Evolutionary conservation across 92 coral and sea anemone genomes (phyloP).

Genomic region (Diadumene lineata): DNA sequence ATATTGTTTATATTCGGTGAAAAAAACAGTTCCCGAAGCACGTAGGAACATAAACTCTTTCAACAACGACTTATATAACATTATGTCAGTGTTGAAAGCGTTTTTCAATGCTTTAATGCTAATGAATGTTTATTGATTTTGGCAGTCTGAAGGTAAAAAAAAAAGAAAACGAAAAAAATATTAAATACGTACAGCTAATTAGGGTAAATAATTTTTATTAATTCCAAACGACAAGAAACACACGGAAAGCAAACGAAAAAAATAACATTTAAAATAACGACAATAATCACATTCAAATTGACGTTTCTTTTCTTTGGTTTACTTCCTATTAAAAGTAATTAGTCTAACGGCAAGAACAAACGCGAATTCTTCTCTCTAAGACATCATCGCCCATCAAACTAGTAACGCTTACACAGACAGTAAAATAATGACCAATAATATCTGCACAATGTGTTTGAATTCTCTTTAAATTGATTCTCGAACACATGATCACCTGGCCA

Average conservation of each 20-base stretch:
- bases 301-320: no score
- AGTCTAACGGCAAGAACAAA: no score
- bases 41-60: background rate
- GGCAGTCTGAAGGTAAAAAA: no score
- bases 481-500: slow-evolving; percentile 5
- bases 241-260: background rate
- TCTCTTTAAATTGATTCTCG: slow-evolving; percentile 1
- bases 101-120: background rate
- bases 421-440: background rate
- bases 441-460: background rate
- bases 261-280: background rate
- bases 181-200: no score
- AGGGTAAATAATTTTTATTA: no score
- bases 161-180: no score
- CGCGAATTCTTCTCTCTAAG: slow-evolving; percentile 11
- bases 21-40: background rate
- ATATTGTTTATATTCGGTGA: background rate
- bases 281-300: no score
- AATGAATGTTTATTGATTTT: no score
- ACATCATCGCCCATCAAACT: slow-evolving; percentile 15
- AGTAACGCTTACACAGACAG: slow-evolving; percentile 1
- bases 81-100: background rate
- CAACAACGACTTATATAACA: background rate
- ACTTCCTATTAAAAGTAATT: no score
- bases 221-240: background rate